Evolutionary conservation across 2,113 vertebrate species (phyloP).

Genomic region (Argyrosomus japonicus): DNA sequence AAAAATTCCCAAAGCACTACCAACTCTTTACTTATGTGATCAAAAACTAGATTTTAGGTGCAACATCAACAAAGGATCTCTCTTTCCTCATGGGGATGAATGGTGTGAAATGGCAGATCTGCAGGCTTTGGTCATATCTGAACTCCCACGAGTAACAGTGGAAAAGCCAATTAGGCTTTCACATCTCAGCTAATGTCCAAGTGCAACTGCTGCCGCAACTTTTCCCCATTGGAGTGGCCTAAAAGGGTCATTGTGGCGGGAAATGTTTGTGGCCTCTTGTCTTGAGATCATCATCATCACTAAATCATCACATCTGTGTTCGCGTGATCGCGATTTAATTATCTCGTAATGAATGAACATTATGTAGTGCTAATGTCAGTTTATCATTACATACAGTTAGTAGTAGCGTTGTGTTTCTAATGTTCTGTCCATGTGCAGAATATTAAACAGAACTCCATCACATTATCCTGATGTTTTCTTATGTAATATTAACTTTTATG

Average conservation of each 20-base stretch:
- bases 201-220: neutral
- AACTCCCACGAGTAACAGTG: neutral
- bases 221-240: too few relatives aligned
- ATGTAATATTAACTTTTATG: neutral
- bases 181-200: neutral
- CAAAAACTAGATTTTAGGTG: neutral
- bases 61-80: neutral
- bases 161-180: too few relatives aligned
- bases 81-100: neutral
- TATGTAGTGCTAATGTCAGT: neutral
- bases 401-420: neutral
- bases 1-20: slow-evolving; percentile 4
- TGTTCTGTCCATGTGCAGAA: neutral
- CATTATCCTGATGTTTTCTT: neutral
- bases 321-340: neutral
- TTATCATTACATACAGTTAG: neutral
- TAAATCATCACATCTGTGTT: neutral
- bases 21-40: slow-evolving; percentile 5
- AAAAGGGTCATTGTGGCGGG: too few relatives aligned
- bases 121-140: neutral
- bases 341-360: neutral
- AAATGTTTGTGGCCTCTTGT: neutral
- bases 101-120: neutral
- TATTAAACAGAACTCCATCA: neutral
- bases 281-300: too few relatives aligned